Evolutionary conservation across 1,140 invertebrate species (phyloP).

Genomic region (Drosophila willistoni): DNA sequence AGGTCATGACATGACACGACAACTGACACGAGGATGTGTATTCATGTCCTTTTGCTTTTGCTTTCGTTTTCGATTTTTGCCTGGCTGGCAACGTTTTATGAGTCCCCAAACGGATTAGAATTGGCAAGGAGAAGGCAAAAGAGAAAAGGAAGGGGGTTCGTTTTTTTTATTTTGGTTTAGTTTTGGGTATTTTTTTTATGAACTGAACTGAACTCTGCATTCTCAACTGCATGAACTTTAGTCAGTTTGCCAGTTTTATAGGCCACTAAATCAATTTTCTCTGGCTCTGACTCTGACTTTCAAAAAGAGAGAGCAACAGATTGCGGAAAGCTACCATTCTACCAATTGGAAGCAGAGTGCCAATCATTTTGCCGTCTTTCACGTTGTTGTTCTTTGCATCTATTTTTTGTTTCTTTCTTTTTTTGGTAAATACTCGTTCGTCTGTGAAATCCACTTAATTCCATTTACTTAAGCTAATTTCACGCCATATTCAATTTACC

Average conservation of each 20-base stretch:
- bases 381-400: background rate
- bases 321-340: constrained; percentile 10
- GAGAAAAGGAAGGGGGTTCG: background rate
- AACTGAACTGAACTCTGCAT: constrained; percentile 2
- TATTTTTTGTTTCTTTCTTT: background rate
- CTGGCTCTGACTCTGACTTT: background rate
- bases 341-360: constrained; percentile 6
- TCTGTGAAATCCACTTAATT: constrained; percentile 79
- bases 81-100: constrained; percentile 7
- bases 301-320: constrained; percentile 26
- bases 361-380: background rate
- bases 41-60: constrained; percentile 30
- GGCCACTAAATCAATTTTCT: constrained; percentile 54
- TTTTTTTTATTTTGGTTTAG: constrained; percentile 3
- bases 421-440: constrained; percentile 40
- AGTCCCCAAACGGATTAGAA: constrained; percentile 1
- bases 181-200: constrained; percentile 6
- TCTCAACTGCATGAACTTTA: constrained; percentile 7
- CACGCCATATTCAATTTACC: constrained; percentile 81
- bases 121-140: background rate
- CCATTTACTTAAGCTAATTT: constrained; percentile 82
- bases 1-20: constrained; percentile 64
- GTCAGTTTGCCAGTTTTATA: constrained; percentile 40
- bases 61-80: constrained; percentile 19
- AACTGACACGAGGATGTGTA: constrained; percentile 49